A percentile compares a stretch with the other conserved stretches of the same genome.
phyloP scores from a whole-genome alignment of 1,140 invertebrate species.

The Papilio aristodemus region DNA sequence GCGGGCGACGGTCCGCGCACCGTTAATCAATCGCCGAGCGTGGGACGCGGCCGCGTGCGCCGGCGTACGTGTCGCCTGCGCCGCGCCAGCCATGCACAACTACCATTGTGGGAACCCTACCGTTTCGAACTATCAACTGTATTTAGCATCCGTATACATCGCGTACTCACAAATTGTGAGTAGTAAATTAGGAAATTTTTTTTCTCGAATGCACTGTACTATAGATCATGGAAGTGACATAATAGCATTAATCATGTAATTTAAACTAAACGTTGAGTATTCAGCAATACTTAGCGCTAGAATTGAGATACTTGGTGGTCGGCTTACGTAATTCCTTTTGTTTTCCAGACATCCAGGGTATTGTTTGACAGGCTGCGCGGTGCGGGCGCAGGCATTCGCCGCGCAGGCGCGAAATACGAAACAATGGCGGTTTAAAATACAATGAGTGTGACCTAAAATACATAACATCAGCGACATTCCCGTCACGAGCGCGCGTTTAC shows the following conservation, averaged over 20 bases:
- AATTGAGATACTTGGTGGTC: neutral
- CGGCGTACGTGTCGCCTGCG: constrained; percentile 30
- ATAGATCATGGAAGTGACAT: constrained; percentile 4
- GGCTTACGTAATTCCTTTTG: constrained; percentile 23
- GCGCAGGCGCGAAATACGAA: constrained; percentile 72
- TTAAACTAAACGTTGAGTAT: neutral
- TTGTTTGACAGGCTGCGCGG: constrained; percentile 29
- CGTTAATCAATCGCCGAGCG: constrained; percentile 69
- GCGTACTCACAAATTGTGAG: too few species aligned
- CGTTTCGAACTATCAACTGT: constrained; percentile 26
- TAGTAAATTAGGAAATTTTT: too few species aligned
- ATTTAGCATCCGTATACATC: constrained; percentile 12
- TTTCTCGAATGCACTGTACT: too few species aligned
- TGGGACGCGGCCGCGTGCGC: constrained; percentile 55
- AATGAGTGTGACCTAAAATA: constrained; percentile 73
- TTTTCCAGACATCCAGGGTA: constrained; percentile 16
- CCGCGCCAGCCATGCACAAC: constrained; percentile 17
- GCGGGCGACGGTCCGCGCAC: too few species aligned
- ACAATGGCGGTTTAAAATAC: constrained; percentile 77
- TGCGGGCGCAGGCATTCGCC: constrained; percentile 49
- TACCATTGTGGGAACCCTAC: constrained; percentile 8
- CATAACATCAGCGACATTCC: constrained; percentile 70
- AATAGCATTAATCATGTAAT: neutral
- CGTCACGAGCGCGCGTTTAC: constrained; percentile 70
- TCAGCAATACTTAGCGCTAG: neutral